These are phyloP conservation scores for Dromius quadrimaculatus DNA, from an alignment of 2,888 invertebrate species.

Conservation along the genomic window DNA sequence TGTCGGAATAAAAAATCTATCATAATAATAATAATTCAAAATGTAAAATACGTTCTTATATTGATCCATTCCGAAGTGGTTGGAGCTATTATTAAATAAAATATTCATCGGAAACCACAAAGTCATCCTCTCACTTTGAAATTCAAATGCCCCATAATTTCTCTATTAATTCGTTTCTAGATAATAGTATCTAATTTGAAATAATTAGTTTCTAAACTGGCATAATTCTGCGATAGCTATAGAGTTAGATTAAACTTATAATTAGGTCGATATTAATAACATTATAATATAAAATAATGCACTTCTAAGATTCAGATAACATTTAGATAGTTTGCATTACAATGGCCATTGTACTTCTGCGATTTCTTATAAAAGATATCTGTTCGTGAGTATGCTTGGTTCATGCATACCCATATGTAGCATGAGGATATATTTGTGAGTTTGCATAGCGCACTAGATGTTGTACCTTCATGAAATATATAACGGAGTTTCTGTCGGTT, in stretches of 20 bases:
- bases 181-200: conserved; percentile 32
- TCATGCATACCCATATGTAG: conserved; percentile 25
- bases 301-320: conserved; percentile 43
- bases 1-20: no score
- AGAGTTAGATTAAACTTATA: conserved; percentile 6
- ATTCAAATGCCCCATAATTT: conserved; percentile 27
- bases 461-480: conserved; percentile 22
- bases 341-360: conserved; percentile 42
- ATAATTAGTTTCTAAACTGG: conserved; percentile 36
- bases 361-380: conserved; percentile 42
- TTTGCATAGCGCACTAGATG: conserved; percentile 30
- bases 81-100: no score
- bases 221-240: conserved; percentile 34
- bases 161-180: conserved; percentile 27
- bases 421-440: conserved; percentile 9
- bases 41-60: no score
- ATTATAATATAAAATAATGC: conserved; percentile 46
- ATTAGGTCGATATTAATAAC: conserved; percentile 45
- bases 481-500: not conserved
- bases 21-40: no score
- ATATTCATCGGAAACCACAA: conserved; percentile 3
- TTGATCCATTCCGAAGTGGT: no score
- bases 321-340: conserved; percentile 48
- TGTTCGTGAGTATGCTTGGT: conserved; percentile 16
- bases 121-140: conserved; percentile 29